Percentiles rank a stretch among this genome's conserved stretches.
Conservation (phyloP, 2,797 vertebrate genomes). For the Eurystomus glaucurus region DNA sequence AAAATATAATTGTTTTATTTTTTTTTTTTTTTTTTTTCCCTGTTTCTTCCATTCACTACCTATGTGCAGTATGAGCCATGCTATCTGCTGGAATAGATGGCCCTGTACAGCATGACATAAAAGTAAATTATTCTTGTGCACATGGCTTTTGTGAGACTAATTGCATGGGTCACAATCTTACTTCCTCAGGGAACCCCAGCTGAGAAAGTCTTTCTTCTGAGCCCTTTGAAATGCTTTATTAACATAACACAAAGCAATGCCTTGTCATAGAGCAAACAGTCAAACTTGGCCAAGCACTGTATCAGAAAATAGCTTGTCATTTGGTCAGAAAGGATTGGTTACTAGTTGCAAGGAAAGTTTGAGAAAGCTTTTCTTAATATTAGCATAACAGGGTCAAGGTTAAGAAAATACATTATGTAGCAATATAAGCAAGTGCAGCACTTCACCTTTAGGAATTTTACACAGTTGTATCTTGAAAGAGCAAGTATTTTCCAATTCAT, state of each 20-base stretch:
- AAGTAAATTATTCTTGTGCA: not conserved
- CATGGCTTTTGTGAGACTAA: not conserved
- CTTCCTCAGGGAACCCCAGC: not conserved
- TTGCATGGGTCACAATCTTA: accelerated
- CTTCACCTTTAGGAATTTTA: not conserved
- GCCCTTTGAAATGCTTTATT: not conserved
- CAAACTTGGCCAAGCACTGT: not conserved
- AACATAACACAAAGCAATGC: not conserved
- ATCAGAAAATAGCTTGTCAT: not conserved
- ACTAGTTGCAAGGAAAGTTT: not conserved
- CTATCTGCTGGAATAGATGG: not conserved
- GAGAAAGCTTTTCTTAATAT: not conserved
- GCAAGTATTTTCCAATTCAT: not conserved
- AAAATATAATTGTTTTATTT: not conserved
- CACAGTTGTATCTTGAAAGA: not conserved
- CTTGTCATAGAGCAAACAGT: not conserved
- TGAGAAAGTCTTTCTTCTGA: not conserved
- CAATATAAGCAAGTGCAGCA: not conserved
- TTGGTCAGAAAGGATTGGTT: not conserved
- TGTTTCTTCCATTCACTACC: not conserved
- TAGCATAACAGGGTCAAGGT: not conserved
- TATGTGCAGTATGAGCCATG: not conserved
- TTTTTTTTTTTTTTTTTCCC: accelerated
- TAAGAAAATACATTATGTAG: not conserved
- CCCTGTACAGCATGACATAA: not conserved